Percentiles rank a stretch among this genome's conserved stretches.
These are phyloP conservation scores for Merluccius polli DNA, from an alignment of 2,797 vertebrate species.

Conservation along the genomic window DNA sequence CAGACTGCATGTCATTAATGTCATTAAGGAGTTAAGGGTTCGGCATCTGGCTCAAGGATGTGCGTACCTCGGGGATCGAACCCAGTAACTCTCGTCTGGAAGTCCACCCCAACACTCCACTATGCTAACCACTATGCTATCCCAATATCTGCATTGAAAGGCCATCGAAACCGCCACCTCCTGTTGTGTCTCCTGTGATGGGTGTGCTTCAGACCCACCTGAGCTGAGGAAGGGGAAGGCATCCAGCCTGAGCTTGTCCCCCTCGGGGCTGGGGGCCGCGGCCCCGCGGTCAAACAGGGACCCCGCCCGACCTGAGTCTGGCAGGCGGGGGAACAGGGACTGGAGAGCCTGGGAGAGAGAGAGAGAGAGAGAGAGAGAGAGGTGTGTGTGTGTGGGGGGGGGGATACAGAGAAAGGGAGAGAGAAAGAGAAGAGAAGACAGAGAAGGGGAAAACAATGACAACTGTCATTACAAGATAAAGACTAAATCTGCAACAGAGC, in stretches of 20 bases:
- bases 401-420: constrained; percentile 2
- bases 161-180: background rate
- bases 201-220: constrained; percentile 67
- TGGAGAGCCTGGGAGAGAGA: constrained; percentile 77
- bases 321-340: constrained; percentile 86
- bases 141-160: background rate
- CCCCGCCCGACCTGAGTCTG: constrained; percentile 72
- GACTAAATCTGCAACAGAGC: background rate
- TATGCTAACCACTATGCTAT: too few species aligned
- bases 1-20: background rate
- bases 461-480: background rate
- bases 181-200: background rate
- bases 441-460: background rate
- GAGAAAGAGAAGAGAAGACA: constrained; percentile 5
- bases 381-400: constrained; percentile 7
- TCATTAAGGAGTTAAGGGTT: background rate
- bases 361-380: constrained; percentile 17
- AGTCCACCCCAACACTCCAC: background rate
- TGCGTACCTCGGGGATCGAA: background rate
- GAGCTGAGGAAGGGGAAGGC: constrained; percentile 84
- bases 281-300: constrained; percentile 78
- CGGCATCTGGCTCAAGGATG: background rate
- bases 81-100: background rate
- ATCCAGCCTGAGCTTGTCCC: constrained; percentile 85
- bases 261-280: constrained; percentile 72